Evolutionary conservation across 2,888 invertebrate species (phyloP).

Genomic region (Diogma glabrata): DNA sequence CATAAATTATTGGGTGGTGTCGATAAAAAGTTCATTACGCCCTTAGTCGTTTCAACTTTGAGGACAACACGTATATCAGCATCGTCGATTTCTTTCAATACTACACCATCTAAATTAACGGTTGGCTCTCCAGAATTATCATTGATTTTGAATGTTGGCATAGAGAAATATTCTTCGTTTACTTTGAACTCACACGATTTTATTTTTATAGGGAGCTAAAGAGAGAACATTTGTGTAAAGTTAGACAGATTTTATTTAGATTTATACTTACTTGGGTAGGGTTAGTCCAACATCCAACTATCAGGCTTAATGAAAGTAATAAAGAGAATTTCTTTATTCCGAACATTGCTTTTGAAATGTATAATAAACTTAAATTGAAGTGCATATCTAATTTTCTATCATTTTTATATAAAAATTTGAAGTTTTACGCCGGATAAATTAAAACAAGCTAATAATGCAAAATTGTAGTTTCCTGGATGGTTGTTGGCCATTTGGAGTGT

Average conservation of each 20-base stretch:
- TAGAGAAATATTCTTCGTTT: constrained; percentile 1
- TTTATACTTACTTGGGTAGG: background rate
- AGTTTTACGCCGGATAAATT: no score
- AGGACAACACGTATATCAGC: background rate
- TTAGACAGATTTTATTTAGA: background rate
- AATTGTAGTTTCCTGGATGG: no score
- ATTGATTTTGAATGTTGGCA: constrained; percentile 2
- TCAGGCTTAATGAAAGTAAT: no score
- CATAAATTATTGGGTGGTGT: constrained; percentile 3
- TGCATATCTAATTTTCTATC: no score
- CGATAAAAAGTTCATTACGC: background rate
- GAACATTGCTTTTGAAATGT: no score
- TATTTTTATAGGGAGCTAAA: background rate
- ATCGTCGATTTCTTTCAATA: background rate
- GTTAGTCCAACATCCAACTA: no score
- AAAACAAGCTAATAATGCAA: no score
- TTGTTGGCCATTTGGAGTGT: no score
- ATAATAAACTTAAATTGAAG: no score
- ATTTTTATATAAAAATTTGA: no score
- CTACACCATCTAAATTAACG: background rate
- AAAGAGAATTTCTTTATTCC: no score
- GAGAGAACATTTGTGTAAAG: background rate
- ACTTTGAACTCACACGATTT: background rate
- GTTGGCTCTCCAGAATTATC: background rate
- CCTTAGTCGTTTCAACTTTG: background rate